phyloP scores from a whole-genome alignment of 2,797 vertebrate genomes.

The Chloroceryle amazona region DNA sequence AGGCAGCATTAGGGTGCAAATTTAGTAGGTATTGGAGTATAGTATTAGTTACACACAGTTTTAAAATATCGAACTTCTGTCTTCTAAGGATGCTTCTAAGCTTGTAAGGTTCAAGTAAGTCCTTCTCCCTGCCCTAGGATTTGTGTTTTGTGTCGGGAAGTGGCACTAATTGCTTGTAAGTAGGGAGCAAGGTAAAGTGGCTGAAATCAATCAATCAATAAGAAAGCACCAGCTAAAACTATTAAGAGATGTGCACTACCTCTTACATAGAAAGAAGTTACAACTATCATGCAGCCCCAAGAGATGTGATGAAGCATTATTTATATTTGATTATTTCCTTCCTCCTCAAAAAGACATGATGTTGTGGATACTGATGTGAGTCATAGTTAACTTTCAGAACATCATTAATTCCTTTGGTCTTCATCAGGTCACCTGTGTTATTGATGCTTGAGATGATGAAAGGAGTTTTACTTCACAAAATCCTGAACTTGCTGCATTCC shows the following conservation, averaged over 20 bases:
- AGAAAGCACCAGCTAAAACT: slow-evolving; percentile 24
- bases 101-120: not conserved
- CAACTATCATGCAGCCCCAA: not conserved
- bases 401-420: slow-evolving; percentile 43
- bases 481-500: slow-evolving; percentile 20
- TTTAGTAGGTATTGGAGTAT: not conserved
- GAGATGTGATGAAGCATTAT: slow-evolving; percentile 24
- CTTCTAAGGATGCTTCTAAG: not conserved
- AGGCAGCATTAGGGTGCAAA: not conserved
- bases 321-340: slow-evolving; percentile 39
- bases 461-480: slow-evolving; percentile 15
- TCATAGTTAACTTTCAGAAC: slow-evolving; percentile 45
- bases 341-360: not conserved
- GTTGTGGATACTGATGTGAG: not conserved
- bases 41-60: not conserved
- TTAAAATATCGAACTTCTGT: not conserved
- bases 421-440: not conserved
- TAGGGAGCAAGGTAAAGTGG: slow-evolving; percentile 29
- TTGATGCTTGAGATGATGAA: slow-evolving; percentile 25
- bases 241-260: not conserved
- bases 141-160: not conserved
- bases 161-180: slow-evolving; percentile 59
- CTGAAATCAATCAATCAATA: slow-evolving; percentile 57
- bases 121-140: not conserved
- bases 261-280: slow-evolving; percentile 17